phyloP scores from a whole-genome alignment of 1,140 invertebrate genomes.

The Thaumetopoea pityocampa region DNA sequence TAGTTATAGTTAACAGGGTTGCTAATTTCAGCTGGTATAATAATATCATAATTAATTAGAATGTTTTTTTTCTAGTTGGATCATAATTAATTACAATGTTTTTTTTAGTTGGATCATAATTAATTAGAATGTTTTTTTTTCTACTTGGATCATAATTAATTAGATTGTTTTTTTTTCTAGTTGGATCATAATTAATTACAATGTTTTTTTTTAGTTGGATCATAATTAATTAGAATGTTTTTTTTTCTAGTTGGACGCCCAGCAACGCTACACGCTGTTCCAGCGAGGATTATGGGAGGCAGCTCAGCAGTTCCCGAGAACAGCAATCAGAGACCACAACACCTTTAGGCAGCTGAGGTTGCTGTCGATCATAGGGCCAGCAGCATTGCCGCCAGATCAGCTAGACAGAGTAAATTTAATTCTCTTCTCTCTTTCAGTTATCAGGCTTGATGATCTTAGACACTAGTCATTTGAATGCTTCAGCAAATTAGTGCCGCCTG shows the following conservation, averaged over 20 bases:
- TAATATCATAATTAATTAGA: too few relatives aligned
- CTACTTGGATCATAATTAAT: neutral
- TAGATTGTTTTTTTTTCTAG: too few relatives aligned
- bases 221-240: neutral
- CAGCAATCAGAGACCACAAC: constrained; percentile 81
- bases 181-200: too few relatives aligned
- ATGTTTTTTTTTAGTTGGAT: neutral
- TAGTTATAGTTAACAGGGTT: too few relatives aligned
- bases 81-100: too few relatives aligned
- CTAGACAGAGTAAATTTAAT: constrained; percentile 85
- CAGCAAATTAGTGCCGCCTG: too few relatives aligned
- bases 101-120: too few relatives aligned
- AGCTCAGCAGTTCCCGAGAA: constrained; percentile 80
- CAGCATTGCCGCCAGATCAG: constrained; percentile 88
- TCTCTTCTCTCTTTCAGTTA: too few relatives aligned
- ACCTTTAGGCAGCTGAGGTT: constrained; percentile 85
- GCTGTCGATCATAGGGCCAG: constrained; percentile 88
- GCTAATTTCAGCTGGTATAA: too few relatives aligned
- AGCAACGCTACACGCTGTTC: constrained; percentile 87
- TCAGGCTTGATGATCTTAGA: too few relatives aligned
- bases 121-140: constrained; percentile 28
- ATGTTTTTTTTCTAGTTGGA: neutral
- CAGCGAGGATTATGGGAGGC: constrained; percentile 85
- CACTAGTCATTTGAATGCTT: too few relatives aligned
- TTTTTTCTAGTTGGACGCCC: constrained; percentile 81